Evolutionary conservation across 2,888 invertebrate genomes (phyloP).

Genomic region (Mamestra brassicae): DNA sequence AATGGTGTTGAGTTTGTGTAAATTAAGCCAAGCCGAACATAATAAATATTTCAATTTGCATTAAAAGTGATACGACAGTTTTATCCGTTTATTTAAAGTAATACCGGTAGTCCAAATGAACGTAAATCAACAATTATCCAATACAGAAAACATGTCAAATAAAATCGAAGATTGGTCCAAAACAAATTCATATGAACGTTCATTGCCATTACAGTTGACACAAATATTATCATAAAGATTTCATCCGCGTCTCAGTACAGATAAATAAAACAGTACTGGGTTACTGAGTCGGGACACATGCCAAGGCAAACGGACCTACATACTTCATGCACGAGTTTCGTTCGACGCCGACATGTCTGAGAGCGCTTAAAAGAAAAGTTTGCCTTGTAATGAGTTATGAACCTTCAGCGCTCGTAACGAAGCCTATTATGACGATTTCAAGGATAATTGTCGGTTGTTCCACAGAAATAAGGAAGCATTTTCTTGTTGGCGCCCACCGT

Average conservation of each 20-base stretch:
- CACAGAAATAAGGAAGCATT: conserved; percentile 22
- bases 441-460: conserved; percentile 30
- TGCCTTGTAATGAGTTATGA: conserved; percentile 43
- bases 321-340: conserved; percentile 37
- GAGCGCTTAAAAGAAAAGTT: conserved; percentile 42
- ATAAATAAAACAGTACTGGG: conserved; percentile 61
- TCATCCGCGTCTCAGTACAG: conserved; percentile 32
- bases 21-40: background rate
- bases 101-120: background rate
- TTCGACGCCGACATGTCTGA: conserved; percentile 64
- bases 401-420: conserved; percentile 30
- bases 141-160: background rate
- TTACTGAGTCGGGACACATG: conserved; percentile 62
- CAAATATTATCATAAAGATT: conserved; percentile 29
- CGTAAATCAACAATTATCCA: background rate
- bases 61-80: background rate
- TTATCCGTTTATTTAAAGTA: background rate
- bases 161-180: background rate
- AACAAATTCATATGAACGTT: conserved; percentile 27
- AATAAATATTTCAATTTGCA: background rate
- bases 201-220: conserved; percentile 23
- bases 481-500: conserved; percentile 52
- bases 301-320: conserved; percentile 55
- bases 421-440: conserved; percentile 39
- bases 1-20: conserved; percentile 2